A percentile compares a stretch with the other conserved stretches of the same genome.
Conservation (phyloP, 1,140 invertebrate species). For the Zeugodacus cucurbitae region DNA sequence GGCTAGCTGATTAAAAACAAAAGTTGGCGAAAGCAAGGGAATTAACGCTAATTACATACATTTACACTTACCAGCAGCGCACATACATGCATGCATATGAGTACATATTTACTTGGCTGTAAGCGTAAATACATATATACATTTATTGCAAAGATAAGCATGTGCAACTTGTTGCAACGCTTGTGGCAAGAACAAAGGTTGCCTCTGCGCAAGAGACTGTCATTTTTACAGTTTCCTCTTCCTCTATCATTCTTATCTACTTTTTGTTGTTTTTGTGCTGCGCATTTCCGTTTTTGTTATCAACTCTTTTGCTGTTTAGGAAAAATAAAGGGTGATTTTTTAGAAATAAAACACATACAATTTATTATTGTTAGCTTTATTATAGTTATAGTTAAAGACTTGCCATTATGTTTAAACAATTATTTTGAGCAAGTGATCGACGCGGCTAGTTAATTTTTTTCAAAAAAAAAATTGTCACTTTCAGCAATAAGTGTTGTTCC, state of each 20-base stretch:
- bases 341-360: too few relatives aligned
- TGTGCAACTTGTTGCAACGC: not conserved
- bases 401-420: too few relatives aligned
- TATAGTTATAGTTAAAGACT: too few relatives aligned
- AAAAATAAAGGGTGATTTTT: too few relatives aligned
- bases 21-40: not conserved
- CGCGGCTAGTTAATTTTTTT: too few relatives aligned
- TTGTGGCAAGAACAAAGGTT: not conserved
- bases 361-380: too few relatives aligned
- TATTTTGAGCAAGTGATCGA: too few relatives aligned
- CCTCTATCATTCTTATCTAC: not conserved
- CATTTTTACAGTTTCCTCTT: not conserved
- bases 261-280: not conserved
- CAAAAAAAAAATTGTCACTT: too few relatives aligned
- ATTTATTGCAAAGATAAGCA: not conserved
- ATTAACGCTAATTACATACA: not conserved
- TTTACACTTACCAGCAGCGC: not conserved
- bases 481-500: too few relatives aligned
- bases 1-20: constrained; percentile 23
- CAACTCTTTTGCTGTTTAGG: not conserved
- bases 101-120: not conserved
- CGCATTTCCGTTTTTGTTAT: not conserved
- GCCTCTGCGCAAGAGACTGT: not conserved
- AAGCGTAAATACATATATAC: too few relatives aligned
- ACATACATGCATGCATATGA: not conserved